Evolutionary conservation across 2,888 invertebrate species (phyloP).

Genomic region (Oegoconia quadripuncta): DNA sequence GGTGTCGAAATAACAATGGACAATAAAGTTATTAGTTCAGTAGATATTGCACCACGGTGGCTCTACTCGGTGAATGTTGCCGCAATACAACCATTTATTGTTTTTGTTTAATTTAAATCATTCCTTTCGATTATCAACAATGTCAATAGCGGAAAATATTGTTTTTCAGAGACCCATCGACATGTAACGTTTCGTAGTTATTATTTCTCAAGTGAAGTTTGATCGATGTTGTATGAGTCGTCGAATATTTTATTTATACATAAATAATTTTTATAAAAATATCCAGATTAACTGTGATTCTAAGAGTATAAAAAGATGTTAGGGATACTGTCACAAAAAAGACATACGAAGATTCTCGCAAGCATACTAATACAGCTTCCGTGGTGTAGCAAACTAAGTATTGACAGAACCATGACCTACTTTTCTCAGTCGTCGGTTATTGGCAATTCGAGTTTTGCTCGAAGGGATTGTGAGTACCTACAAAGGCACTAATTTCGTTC

Average conservation of each 20-base stretch:
- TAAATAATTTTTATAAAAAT: too few species aligned
- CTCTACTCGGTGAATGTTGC: neutral
- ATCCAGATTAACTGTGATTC: too few species aligned
- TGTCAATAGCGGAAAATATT: too few species aligned
- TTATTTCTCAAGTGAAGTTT: too few species aligned
- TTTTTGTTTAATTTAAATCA: neutral
- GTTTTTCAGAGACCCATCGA: too few species aligned
- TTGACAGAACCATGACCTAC: constrained; percentile 36
- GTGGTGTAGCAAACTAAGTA: constrained; percentile 9
- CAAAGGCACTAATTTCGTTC: constrained; percentile 24
- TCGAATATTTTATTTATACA: too few species aligned
- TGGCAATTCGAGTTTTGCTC: constrained; percentile 29
- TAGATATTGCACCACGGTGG: constrained; percentile 19
- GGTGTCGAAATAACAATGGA: constrained; percentile 32
- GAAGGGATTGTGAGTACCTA: constrained; percentile 22
- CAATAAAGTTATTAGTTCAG: constrained; percentile 27
- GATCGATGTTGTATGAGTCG: neutral
- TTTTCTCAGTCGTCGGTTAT: constrained; percentile 33
- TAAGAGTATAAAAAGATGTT: too few species aligned
- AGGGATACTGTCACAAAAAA: too few species aligned
- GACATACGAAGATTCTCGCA: neutral
- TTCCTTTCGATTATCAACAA: too few species aligned
- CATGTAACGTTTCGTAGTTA: too few species aligned
- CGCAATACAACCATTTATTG: neutral
- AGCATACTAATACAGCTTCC: constrained; percentile 4